Evolutionary conservation across 2,888 invertebrate genomes (phyloP).

Genomic region (Andrena chrysosceles): DNA sequence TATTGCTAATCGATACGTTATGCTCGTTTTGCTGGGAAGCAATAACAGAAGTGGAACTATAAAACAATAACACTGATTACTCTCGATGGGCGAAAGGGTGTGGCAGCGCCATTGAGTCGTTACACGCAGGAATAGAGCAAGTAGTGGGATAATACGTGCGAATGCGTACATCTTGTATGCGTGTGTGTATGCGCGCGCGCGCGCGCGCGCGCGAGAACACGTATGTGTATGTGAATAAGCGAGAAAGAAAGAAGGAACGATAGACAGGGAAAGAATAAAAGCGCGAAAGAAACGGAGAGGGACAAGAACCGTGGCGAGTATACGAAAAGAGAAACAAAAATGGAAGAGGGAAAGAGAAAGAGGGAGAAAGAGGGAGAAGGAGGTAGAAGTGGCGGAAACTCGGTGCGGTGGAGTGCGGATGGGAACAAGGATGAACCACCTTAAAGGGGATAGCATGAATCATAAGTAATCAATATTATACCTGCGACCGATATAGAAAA

Average conservation of each 20-base stretch:
- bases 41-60: conserved; percentile 77
- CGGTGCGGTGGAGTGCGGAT: conserved; percentile 71
- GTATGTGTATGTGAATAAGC: conserved; percentile 35
- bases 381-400: conserved; percentile 72
- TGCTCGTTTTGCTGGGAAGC: conserved; percentile 62
- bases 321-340: conserved; percentile 48
- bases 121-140: conserved; percentile 82
- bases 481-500: conserved; percentile 73
- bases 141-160: conserved; percentile 72
- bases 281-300: conserved; percentile 34
- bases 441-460: conserved; percentile 83
- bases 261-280: conserved; percentile 39
- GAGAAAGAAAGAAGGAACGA: conserved; percentile 56
- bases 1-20: conserved; percentile 61
- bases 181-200: conserved; percentile 16
- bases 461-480: conserved; percentile 83
- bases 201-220: neutral
- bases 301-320: conserved; percentile 45
- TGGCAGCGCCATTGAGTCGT: conserved; percentile 84
- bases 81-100: conserved; percentile 84
- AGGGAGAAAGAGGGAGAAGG: conserved; percentile 31
- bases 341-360: conserved; percentile 42
- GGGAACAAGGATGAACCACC: conserved; percentile 83
- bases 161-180: conserved; percentile 33
- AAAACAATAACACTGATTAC: conserved; percentile 84